Base-by-base conservation (phyloP, 2,888 invertebrate species). In the Pristionchus fissidentatus region DNA sequence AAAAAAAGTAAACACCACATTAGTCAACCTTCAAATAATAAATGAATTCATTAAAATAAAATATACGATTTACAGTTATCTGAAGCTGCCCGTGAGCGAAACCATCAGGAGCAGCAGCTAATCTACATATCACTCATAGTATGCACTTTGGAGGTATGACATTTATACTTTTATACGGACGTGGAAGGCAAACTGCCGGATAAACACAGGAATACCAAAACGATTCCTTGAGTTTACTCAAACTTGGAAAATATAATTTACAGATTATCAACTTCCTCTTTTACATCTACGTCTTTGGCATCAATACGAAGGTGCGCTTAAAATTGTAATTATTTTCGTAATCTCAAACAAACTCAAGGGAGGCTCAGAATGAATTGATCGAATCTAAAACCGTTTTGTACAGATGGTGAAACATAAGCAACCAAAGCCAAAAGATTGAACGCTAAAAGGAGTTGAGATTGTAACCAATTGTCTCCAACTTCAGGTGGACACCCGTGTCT, bases 241-340 rank as follows among this genome's bases (percentile, higher is more conserved):
- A n/a, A n/a, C n/a, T n/a, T n/a, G 38, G 1, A 38, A 26, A 26
- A 32, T 8, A 26, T 13, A 19, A 55, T n/a, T 79, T 79, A 10
- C 57, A 79, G 79, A 32, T 79, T n/a, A 26, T 79, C 38, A 46
- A 41, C 57, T 79, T 79, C 57, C 41, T 79, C 55, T 79, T 79
- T 41, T 79, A 32, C 57, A 3, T 79, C 35, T 79, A 79, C 57
- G n/a, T 52, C 35, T 79, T 79, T 38, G 79, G 13, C 1, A 79
- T 79, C 57, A 57, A 79, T 32, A 79, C 55, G 5, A 79, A 52
- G 38, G 79, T 79, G 15, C 8, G n/a, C 57, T 57, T 26, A 8
- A n/a, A 3, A 1, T 32, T 32, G 32, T 3, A 60, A 32, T 32
- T 60, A 3, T n/a, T 57, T n/a, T n/a, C 3, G 46, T 46, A 15